phyloP scores from a whole-genome alignment of 2,113 vertebrate species.

The Spermophilus dauricus region DNA sequence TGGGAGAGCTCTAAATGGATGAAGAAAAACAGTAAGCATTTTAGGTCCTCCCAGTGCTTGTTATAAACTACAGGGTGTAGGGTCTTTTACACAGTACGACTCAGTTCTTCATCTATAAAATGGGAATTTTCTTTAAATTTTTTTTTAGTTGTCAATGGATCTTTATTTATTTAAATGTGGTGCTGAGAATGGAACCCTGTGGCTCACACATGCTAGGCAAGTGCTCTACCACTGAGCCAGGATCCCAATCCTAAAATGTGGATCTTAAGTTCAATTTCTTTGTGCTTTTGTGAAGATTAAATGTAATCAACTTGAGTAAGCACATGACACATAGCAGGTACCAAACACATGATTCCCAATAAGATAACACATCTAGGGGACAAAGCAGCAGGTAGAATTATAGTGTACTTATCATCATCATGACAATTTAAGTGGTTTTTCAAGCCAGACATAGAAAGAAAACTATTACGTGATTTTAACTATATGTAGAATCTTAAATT shows the following conservation, averaged over 20 bases:
- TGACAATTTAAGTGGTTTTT: neutral
- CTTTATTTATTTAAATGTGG: too few relatives aligned
- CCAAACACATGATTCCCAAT: neutral
- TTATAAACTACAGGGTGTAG: neutral
- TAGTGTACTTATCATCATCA: neutral
- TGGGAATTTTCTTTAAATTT: neutral
- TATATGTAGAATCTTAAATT: neutral
- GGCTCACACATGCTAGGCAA: too few relatives aligned
- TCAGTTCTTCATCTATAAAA: neutral
- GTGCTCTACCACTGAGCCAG: too few relatives aligned
- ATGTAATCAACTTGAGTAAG: neutral
- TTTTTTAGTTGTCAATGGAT: too few relatives aligned
- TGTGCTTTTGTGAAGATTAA: neutral
- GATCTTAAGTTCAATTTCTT: neutral
- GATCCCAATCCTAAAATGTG: neutral
- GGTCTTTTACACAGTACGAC: neutral
- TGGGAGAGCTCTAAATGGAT: neutral
- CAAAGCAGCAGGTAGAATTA: neutral
- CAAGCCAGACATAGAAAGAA: neutral
- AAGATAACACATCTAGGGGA: neutral
- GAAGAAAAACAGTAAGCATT: neutral
- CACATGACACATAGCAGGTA: neutral
- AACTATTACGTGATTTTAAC: neutral
- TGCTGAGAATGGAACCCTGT: too few relatives aligned
- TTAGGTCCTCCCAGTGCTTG: neutral